Base-by-base conservation (phyloP, 2,797 vertebrate species). In the Sphaeramia orbicularis region DNA sequence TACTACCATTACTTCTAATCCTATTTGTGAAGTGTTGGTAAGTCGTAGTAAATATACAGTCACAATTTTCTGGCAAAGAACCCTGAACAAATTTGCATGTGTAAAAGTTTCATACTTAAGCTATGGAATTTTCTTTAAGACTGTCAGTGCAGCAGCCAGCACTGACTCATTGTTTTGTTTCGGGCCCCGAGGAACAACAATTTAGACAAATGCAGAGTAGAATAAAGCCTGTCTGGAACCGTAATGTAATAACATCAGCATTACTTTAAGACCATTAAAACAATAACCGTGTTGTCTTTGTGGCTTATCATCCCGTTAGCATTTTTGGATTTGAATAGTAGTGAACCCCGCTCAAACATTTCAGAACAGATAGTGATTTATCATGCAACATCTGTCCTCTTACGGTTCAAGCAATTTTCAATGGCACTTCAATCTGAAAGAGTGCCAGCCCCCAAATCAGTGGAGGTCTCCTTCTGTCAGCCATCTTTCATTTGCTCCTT, bases 401-500 rank as follows among this genome's bases (percentile, higher is more conserved):
- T 42, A 48, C 62, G 62, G 65, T 81, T 73, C 68, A 80, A 74
- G 60, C 65, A 73, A 85, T 82, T 86, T 86, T 78, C 59, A 66
- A 16, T 45, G 68, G 59, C 74, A 72, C 81, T 89, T 83, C 71
- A 87, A 55, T 81, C 78, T 68, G 24, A 85, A 32, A 71, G 64
- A 70, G 78, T 18, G 50, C 49, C 38, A 65, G 49, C 72, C 65
- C 59, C 57, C 57, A 42, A 81, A 86, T 78, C 79, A 77, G 73
- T 57, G 66, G 45, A 74, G 65, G 78, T 86, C 80, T 77, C 70
- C 51, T 63, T 83, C 78, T 86, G 85, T 83, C 71, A 68, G 67
- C 81, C 58, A 51, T 84, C 81, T 86, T 77, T 86, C 74, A 87
- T 91, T 86, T 82, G 41, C 56, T 59, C 41, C 70, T 70, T 83